Base-by-base conservation (phyloP, 1,140 invertebrate genomes). In the Diorhabda carinulata region DNA sequence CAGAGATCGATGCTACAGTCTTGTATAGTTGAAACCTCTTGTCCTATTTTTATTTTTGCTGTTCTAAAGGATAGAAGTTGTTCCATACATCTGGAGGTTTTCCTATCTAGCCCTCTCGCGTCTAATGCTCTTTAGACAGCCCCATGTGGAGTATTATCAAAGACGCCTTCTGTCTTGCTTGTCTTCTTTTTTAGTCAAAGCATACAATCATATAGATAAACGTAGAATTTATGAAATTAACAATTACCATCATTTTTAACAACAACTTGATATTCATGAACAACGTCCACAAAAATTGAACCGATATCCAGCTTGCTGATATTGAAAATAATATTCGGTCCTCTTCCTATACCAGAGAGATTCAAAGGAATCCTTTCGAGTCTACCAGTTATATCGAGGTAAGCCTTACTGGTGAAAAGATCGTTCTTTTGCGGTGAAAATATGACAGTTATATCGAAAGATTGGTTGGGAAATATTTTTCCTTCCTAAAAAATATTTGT, bases 391-490 rank as follows among this genome's bases (percentile, higher is more conserved):
- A 78, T 57, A 59, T 76, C 70, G 40, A 75, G 73, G 66, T 71
- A 79, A 2, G 73, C 73, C 0, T 62, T 67, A 52, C 57, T 66
- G 8, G 63, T 42, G 64, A 74, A 73, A 7, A 62, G 9, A 7
- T 69, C 65, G n/a, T 70, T 69, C 6, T 63, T 41, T 4, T 57
- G 43, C 6, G 78, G 78, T 3, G 45, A 9, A 69, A 77, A 79
- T 47, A 71, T 71, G 4, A 78, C 61, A 5, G 59, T 67, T 9
- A 76, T 72, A 6, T 70, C 72, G 9, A 67, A 9, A 9, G 67
- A 67, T 40, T 68, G 59, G 10, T 75, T 64, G 0, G 78, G 76
- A 72, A 77, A 77, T 7, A 79, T 58, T 72, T 76, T 70, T 47
- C 78, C 78, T 6, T 42, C 64, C 78, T 78, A 59, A 58, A 72